Percentiles rank a stretch among this genome's conserved stretches.
These are phyloP conservation scores for Acanthaster planci DNA, from an alignment of 35 echinoderm and acorn worm genomes.

Conservation along the genomic window DNA sequence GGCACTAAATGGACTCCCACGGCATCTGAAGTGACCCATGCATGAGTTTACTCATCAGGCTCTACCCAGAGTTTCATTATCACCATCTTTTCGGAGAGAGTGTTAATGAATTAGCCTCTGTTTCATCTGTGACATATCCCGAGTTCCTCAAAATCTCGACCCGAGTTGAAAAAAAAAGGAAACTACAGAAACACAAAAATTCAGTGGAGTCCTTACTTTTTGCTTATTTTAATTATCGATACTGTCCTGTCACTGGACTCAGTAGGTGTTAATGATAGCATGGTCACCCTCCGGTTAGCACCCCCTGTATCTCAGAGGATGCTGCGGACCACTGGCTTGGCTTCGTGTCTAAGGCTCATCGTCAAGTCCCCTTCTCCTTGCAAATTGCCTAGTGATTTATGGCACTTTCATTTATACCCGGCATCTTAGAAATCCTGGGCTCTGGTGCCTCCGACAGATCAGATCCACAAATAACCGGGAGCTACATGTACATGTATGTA, in stretches of 20 bases:
- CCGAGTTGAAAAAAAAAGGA: too few relatives aligned
- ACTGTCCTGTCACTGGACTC: not conserved
- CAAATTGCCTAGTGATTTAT: conserved; percentile 23
- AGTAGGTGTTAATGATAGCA: conserved; percentile 1
- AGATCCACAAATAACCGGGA: not conserved
- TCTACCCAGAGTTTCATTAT: too few relatives aligned
- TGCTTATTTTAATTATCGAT: conserved; percentile 5
- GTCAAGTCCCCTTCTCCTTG: not conserved
- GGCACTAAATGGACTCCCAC: too few relatives aligned
- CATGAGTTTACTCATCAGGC: too few relatives aligned
- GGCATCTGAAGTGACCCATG: too few relatives aligned
- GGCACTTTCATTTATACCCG: not conserved
- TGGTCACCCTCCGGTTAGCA: not conserved
- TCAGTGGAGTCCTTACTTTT: not conserved
- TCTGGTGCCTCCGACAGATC: not conserved
- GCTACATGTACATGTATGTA: too few relatives aligned
- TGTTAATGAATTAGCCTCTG: too few relatives aligned
- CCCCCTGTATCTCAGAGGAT: not conserved
- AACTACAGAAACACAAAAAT: not conserved
- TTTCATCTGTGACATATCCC: too few relatives aligned
- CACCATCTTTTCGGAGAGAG: too few relatives aligned
- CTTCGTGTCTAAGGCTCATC: too few relatives aligned
- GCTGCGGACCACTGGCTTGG: not conserved
- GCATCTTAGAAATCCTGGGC: not conserved
- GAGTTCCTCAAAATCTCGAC: too few relatives aligned